Conservation (phyloP, 37 sponge, comb jelly and placozoan genomes). For the Eunapius fragilis region DNA sequence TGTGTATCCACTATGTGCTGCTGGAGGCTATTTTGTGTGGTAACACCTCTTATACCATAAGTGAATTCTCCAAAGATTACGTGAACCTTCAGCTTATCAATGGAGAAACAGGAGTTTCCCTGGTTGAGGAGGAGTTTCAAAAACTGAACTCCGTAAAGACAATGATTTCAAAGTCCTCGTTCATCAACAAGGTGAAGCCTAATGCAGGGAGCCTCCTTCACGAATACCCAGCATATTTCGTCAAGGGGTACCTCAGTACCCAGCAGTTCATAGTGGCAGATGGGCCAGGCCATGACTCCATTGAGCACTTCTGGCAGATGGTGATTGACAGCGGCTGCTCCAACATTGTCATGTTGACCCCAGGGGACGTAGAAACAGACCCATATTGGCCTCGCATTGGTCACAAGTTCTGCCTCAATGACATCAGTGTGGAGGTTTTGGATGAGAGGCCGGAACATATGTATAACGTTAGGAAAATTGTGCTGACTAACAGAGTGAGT, state of each 20-base stretch:
- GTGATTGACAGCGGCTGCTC: conserved; percentile 40
- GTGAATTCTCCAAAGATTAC: conserved; percentile 17
- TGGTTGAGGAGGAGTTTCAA: conserved; percentile 40
- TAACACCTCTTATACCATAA: conserved; percentile 49
- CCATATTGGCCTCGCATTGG: conserved; percentile 31
- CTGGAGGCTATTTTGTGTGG: conserved; percentile 78
- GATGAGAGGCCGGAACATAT: conserved; percentile 35
- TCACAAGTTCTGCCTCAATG: not conserved
- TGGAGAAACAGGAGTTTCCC: not conserved
- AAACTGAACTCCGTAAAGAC: conserved; percentile 41
- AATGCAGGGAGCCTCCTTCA: conserved; percentile 9
- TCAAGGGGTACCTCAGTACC: conserved; percentile 33
- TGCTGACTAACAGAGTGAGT: conserved; percentile 13
- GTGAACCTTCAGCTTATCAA: conserved; percentile 2
- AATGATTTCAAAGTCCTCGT: conserved; percentile 43
- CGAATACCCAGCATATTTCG: conserved; percentile 22
- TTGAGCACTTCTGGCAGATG: conserved; percentile 54
- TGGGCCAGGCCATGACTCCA: conserved; percentile 23
- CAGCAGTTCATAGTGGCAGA: conserved; percentile 32
- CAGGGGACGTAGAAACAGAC: conserved; percentile 17
- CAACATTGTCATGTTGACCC: conserved; percentile 47
- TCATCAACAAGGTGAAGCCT: conserved; percentile 25
- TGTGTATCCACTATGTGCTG: conserved; percentile 79
- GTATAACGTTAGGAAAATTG: conserved; percentile 24
- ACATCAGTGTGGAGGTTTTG: conserved; percentile 29